A percentile compares a stretch with the other conserved stretches of the same genome.
phyloP scores from a whole-genome alignment of 2,797 vertebrate species.

The Tachyglossus aculeatus region DNA sequence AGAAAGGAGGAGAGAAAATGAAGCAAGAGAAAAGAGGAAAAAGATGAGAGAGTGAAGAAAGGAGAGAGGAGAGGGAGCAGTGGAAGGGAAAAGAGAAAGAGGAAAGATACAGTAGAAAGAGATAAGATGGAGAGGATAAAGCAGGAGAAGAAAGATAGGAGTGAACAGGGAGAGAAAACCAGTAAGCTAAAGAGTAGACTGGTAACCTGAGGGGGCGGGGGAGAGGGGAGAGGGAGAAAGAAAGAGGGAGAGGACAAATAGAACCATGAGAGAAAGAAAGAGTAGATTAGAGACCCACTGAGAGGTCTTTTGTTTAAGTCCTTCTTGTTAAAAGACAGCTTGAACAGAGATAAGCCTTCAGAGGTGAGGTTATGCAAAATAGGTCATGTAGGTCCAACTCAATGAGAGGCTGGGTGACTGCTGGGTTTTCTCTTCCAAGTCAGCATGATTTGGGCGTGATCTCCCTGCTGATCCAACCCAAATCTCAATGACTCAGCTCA shows the following conservation, averaged over 20 bases:
- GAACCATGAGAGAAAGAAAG: too few species aligned
- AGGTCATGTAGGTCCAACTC: slow-evolving; percentile 47
- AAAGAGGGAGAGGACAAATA: too few species aligned
- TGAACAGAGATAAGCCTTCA: slow-evolving; percentile 7
- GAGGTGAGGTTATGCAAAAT: not conserved
- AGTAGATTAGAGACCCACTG: too few species aligned
- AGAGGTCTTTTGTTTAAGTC: too few species aligned
- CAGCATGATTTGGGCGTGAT: slow-evolving; percentile 44
- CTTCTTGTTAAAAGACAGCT: too few species aligned
- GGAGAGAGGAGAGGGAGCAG: not conserved
- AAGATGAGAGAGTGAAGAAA: not conserved
- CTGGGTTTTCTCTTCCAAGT: slow-evolving; percentile 55
- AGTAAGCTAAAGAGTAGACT: not conserved
- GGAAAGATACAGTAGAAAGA: not conserved
- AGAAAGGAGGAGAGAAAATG: not conserved
- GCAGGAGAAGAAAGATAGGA: not conserved
- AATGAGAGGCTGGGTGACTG: slow-evolving; percentile 40
- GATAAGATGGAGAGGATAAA: not conserved
- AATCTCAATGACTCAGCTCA: slow-evolving; percentile 51
- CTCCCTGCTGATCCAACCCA: slow-evolving; percentile 50
- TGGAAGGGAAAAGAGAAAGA: not conserved
- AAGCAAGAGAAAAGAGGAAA: not conserved
- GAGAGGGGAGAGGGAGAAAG: not conserved
- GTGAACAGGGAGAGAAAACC: not conserved
- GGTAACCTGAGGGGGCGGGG: not conserved